Evolutionary conservation across 2,797 vertebrate species (phyloP).

Genomic region (Enteromius mattozi): DNA sequence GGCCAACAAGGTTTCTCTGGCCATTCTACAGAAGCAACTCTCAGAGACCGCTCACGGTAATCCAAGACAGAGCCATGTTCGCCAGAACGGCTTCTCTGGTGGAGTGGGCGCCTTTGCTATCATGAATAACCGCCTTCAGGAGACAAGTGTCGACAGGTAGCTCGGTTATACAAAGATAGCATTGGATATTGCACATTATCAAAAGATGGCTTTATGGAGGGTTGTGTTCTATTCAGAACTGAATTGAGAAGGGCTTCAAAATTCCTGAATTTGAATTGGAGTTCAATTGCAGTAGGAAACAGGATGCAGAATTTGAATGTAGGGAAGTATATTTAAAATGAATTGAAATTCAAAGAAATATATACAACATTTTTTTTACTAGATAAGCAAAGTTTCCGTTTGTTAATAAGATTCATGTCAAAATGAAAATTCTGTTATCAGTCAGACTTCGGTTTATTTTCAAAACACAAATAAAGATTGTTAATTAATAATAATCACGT

Average conservation of each 20-base stretch:
- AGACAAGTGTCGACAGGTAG: constrained; percentile 83
- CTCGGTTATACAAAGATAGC: constrained; percentile 19
- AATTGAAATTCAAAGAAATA: neutral
- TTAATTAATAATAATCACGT: neutral
- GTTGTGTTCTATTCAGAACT: constrained; percentile 9
- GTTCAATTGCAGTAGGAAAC: neutral
- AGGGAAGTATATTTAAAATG: neutral
- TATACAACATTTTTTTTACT: too few species aligned
- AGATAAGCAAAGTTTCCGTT: neutral
- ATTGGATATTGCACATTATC: constrained; percentile 8
- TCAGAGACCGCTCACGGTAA: constrained; percentile 83
- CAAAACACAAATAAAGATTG: neutral
- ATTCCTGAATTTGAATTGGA: neutral
- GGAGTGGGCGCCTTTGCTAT: constrained; percentile 82
- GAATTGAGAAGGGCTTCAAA: neutral
- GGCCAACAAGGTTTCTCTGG: constrained; percentile 83
- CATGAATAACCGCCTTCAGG: constrained; percentile 85
- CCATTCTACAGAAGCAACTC: constrained; percentile 82
- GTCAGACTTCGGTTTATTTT: neutral
- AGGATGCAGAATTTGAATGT: neutral
- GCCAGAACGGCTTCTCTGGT: constrained; percentile 80
- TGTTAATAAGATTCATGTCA: neutral
- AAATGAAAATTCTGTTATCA: neutral
- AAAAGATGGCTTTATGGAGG: neutral
- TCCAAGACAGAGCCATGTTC: constrained; percentile 75